Conservation (phyloP, 30 jellyfish, hydroid and myxozoan species). For the Turritopsis rubra region DNA sequence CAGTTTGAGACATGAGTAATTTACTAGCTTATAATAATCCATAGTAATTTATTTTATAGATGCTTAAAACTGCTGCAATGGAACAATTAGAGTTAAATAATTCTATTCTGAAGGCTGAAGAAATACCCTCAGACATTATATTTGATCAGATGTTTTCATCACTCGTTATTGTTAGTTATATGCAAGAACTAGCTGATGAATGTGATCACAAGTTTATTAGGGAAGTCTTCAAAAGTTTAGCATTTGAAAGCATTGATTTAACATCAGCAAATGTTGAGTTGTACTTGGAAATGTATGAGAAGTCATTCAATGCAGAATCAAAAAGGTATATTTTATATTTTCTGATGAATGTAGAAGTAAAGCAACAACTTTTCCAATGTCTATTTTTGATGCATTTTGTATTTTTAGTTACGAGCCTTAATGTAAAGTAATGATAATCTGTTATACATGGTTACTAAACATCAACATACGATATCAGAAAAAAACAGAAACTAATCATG, state of each 20-base stretch:
- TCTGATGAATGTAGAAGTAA: not conserved
- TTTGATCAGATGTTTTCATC: not conserved
- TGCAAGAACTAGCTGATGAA: not conserved
- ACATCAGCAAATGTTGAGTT: not conserved
- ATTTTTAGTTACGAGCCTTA: too few species aligned
- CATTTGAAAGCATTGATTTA: not conserved
- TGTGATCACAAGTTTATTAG: not conserved
- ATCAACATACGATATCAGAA: too few species aligned
- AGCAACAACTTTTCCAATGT: not conserved
- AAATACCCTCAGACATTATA: not conserved
- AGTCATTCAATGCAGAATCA: not conserved
- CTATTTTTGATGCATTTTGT: too few species aligned
- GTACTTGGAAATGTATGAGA: not conserved
- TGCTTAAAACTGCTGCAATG: not conserved
- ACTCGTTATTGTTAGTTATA: not conserved
- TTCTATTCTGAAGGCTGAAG: not conserved
- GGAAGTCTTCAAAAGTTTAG: not conserved
- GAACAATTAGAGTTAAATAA: not conserved
- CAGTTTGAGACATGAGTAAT: too few species aligned
- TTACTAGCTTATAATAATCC: too few species aligned
- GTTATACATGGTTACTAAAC: too few species aligned
- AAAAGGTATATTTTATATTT: not conserved
- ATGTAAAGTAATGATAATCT: too few species aligned
- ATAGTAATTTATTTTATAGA: not conserved
- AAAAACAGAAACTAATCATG: too few species aligned